phyloP scores from a whole-genome alignment of 1,140 invertebrate genomes.

The Drusus annulatus region DNA sequence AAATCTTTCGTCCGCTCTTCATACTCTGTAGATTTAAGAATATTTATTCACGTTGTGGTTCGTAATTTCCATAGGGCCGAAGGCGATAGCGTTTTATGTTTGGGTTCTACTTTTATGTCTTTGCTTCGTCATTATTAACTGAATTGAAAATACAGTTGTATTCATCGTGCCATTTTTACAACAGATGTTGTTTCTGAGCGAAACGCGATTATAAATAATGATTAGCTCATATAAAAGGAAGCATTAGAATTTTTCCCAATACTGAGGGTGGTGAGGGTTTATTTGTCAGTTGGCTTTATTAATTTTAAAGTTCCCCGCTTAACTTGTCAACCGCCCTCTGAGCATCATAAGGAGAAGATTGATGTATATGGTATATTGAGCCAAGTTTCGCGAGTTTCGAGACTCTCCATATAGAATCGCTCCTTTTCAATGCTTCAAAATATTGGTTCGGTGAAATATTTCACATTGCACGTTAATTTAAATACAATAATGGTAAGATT shows the following conservation, averaged over 20 bases:
- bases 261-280: neutral
- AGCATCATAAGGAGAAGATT: conserved; percentile 22
- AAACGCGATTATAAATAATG: no score
- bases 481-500: neutral
- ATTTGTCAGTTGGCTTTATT: neutral
- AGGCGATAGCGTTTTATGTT: no score
- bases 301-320: conserved; percentile 25
- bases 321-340: conserved; percentile 21
- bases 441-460: neutral
- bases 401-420: neutral
- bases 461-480: neutral
- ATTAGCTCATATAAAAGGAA: no score
- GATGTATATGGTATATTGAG: conserved; percentile 34
- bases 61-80: no score
- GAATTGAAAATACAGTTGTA: no score
- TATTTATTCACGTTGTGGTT: no score
- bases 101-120: no score
- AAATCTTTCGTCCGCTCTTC: neutral
- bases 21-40: no score
- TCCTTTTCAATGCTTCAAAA: conserved; percentile 10
- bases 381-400: conserved; percentile 1
- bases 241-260: no score
- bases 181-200: no score
- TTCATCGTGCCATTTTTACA: no score
- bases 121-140: no score